phyloP scores from a whole-genome alignment of 2,113 vertebrate genomes.

The Aythya baeri region DNA sequence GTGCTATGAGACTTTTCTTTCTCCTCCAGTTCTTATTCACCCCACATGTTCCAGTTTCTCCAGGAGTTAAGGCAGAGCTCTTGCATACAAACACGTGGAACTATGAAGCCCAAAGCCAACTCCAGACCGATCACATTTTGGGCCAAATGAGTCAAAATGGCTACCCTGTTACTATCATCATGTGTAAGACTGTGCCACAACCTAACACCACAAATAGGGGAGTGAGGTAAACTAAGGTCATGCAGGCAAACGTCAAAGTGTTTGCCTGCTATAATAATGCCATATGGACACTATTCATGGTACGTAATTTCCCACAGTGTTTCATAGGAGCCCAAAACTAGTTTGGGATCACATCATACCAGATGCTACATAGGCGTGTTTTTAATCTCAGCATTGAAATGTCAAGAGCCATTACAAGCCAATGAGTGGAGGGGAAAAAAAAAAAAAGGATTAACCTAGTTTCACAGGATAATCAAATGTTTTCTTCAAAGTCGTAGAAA shows the following conservation, averaged over 20 bases:
- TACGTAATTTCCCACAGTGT: background rate
- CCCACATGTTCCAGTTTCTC: background rate
- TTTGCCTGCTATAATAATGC: background rate
- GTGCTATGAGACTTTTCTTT: background rate
- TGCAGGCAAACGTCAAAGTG: background rate
- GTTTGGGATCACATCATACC: background rate
- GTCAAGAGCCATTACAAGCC: background rate
- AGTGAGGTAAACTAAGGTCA: background rate
- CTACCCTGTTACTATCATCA: background rate
- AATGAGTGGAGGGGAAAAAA: background rate
- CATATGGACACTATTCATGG: background rate
- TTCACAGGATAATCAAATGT: background rate
- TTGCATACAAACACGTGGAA: background rate
- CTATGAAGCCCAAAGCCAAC: background rate
- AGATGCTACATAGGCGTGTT: background rate
- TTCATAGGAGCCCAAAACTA: background rate
- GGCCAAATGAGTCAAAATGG: background rate
- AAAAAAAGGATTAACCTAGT: background rate
- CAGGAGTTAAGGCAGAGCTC: background rate
- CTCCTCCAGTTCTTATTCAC: background rate
- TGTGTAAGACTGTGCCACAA: background rate
- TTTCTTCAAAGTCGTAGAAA: background rate
- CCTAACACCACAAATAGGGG: background rate
- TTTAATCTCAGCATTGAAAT: background rate
- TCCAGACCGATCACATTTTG: background rate